Base-by-base conservation (phyloP, 2,888 invertebrate species). In the Fragum fragum region DNA sequence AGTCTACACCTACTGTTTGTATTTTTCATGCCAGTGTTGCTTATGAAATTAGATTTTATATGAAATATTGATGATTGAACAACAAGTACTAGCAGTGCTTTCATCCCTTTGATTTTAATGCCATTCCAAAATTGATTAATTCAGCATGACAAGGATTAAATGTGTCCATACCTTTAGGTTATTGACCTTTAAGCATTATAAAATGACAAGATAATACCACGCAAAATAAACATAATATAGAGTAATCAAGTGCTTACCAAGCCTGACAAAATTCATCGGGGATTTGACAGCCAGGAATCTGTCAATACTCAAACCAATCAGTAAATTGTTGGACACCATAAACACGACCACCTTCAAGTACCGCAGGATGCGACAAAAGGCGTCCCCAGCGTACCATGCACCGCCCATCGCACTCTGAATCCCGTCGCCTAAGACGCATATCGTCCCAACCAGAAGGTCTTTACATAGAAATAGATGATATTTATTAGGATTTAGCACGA, bases 261-360 rank as follows among this genome's bases (percentile, higher is more conserved):
- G 42, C 42, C 47, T 66, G 16, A 80, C 66, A 47, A 80, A 75
- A 14, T 75, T 75, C 55, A 85, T 75, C 16, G 85, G 85, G 36
- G 73, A 79, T 57, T 76, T 79, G n/a, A 85, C 70, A 14, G 85
- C 85, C 68, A 85, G 69, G 53, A 79, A 85, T 53, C 85, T 55
- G 73, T 85, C 81, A 1, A 81, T 32, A 32, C 81, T 81, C 75
- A 85, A 71, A 9, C 85, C 85, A 52, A 85, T 81, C 11, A 85
- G 72, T 5, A 85, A 71, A 70, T 81, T 85, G 59, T 85, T 85
- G 9, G 85, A 85, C 1, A 76, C 85, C 23, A 81, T 57, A 1
- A 85, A 57, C 14, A 79, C 29, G 0, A 85, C 77, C 3, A 77
- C 59, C 53, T 74, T 76, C 42, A 76, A 21, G 53, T 70, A 85